These are phyloP conservation scores for Sympetrum striolatum DNA, from an alignment of 2,888 invertebrate species.

Conservation along the genomic window DNA sequence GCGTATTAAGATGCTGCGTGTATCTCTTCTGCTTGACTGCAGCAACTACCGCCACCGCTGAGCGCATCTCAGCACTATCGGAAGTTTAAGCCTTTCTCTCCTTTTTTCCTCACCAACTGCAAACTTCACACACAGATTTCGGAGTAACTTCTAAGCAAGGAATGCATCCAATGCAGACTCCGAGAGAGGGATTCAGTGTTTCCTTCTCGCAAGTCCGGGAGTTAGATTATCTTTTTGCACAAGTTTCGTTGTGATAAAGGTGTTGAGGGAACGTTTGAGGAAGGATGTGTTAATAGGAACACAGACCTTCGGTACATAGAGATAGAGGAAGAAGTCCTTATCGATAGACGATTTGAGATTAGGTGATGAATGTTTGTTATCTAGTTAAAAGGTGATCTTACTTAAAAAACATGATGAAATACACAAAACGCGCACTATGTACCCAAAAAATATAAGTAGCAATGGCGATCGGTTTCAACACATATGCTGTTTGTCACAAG, in stretches of 20 bases:
- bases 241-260: background rate
- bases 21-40: background rate
- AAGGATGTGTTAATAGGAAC: background rate
- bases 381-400: too few species aligned
- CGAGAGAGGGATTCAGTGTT: constrained; percentile 12
- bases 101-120: background rate
- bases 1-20: background rate
- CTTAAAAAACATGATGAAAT: too few species aligned
- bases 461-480: too few species aligned
- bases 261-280: background rate
- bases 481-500: too few species aligned
- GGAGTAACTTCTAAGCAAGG: background rate
- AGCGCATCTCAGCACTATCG: too few species aligned
- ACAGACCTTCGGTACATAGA: too few species aligned
- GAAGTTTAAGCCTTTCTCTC: background rate
- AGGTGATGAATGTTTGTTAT: too few species aligned
- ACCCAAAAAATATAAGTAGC: too few species aligned
- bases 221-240: background rate
- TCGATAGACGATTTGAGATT: too few species aligned
- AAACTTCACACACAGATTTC: constrained; percentile 1
- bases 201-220: background rate
- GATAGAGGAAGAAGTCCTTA: too few species aligned
- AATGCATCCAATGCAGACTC: constrained; percentile 11
- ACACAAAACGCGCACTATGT: too few species aligned
- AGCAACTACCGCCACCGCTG: background rate